Conservation (phyloP, 1,140 invertebrate genomes). For the Achatina immaculata region DNA sequence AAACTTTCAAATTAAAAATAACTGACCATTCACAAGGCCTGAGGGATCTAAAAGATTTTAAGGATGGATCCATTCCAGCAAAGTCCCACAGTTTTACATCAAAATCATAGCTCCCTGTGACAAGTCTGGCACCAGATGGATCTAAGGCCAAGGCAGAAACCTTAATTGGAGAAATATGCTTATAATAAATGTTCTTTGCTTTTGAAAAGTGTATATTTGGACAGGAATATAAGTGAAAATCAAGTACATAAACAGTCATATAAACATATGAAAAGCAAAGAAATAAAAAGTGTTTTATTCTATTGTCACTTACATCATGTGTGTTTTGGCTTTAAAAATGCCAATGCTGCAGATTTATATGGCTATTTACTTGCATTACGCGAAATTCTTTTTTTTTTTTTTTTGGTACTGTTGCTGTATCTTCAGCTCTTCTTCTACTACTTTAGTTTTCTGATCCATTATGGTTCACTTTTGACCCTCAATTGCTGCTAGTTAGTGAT, state of each 20-base stretch:
- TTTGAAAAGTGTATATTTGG: background rate
- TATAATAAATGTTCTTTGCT: background rate
- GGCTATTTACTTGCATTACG: too few relatives aligned
- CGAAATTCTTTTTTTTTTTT: too few relatives aligned
- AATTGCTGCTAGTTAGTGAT: too few relatives aligned
- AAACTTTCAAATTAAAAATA: too few relatives aligned
- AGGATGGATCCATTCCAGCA: conserved; percentile 93
- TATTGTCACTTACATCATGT: background rate
- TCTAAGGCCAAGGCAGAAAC: conserved; percentile 88
- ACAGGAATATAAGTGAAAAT: background rate
- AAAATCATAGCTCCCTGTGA: conserved; percentile 92
- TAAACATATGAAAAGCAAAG: background rate
- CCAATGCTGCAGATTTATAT: too few relatives aligned
- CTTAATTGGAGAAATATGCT: conserved; percentile 41
- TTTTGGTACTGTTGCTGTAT: too few relatives aligned
- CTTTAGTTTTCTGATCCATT: too few relatives aligned
- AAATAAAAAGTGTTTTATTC: background rate
- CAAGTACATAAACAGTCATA: background rate
- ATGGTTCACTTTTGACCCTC: too few relatives aligned
- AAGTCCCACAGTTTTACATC: conserved; percentile 98
- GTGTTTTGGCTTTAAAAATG: too few relatives aligned
- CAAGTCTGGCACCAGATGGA: conserved; percentile 90
- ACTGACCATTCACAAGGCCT: conserved; percentile 89
- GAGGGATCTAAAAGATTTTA: conserved; percentile 91
- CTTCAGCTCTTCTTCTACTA: too few relatives aligned